A percentile compares a stretch with the other conserved stretches of the same genome.
Evolutionary conservation across 2,888 invertebrate genomes (phyloP).

Genomic region (Oscheius sp.): DNA sequence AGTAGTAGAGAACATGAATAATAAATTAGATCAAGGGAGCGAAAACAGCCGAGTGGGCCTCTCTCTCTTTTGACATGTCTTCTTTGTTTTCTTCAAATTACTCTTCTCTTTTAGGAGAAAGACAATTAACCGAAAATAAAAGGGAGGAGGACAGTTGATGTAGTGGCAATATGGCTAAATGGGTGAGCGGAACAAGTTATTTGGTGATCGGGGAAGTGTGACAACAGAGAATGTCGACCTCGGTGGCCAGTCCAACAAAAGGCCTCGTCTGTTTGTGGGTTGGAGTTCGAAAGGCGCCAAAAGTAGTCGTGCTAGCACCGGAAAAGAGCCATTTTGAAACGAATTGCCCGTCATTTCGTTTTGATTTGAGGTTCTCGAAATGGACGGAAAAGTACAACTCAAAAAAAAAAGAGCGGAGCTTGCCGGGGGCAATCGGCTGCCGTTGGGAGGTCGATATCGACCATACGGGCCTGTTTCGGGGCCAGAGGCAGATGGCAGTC

Average conservation of each 20-base stretch:
- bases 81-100: not conserved
- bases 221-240: constrained; percentile 14
- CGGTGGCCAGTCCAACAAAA: not conserved
- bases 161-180: not conserved
- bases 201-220: constrained; percentile 23
- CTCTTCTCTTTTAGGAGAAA: not conserved
- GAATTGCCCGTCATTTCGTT: no score
- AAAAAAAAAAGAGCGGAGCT: not conserved
- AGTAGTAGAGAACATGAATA: not conserved
- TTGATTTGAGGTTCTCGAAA: constrained; percentile 5
- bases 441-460: constrained; percentile 22
- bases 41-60: not conserved
- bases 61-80: not conserved
- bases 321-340: constrained; percentile 28
- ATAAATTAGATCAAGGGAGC: constrained; percentile 3
- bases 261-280: constrained; percentile 8
- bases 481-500: constrained; percentile 22
- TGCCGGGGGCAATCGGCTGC: not conserved
- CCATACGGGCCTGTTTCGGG: constrained; percentile 18
- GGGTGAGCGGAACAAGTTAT: constrained; percentile 17
- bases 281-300: not conserved
- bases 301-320: not conserved
- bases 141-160: constrained; percentile 10
- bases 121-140: not conserved
- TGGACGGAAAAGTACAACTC: constrained; percentile 29